Conservation (phyloP, 1,140 invertebrate genomes). For the Lasioglossum baleicum region DNA sequence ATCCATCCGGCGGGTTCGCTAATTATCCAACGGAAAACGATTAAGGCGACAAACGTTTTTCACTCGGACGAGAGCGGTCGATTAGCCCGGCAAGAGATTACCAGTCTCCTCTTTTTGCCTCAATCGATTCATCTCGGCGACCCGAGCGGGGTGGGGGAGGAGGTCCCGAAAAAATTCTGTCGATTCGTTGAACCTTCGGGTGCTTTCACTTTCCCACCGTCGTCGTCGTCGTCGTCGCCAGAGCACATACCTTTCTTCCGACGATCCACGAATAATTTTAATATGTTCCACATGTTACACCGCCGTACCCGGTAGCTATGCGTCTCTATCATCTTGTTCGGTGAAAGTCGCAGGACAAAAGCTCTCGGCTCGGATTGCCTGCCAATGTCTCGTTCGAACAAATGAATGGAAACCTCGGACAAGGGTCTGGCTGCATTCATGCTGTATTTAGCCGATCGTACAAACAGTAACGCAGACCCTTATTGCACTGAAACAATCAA, state of each 20-base stretch:
- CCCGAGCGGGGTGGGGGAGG: neutral
- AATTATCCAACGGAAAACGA: conserved; percentile 19
- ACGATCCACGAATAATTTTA: neutral
- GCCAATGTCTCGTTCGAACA: no score
- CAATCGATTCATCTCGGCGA: conserved; percentile 12
- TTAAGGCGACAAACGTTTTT: conserved; percentile 27
- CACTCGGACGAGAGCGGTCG: conserved; percentile 15
- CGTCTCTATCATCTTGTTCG: neutral
- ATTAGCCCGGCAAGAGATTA: conserved; percentile 11
- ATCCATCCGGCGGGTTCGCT: conserved; percentile 11
- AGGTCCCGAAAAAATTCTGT: neutral
- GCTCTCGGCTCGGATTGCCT: no score
- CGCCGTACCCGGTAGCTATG: no score
- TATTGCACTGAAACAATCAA: no score
- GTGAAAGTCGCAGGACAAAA: no score
- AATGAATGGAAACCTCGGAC: no score
- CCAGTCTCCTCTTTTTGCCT: neutral
- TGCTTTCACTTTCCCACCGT: conserved; percentile 29
- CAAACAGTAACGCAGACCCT: no score
- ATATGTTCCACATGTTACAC: neutral
- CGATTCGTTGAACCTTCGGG: conserved; percentile 3
- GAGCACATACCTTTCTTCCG: neutral
- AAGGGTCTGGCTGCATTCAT: no score
- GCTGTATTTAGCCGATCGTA: no score
- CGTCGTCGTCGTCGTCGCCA: neutral